Base-by-base conservation (phyloP, 2,888 invertebrate genomes). In the Cephus rjabovi region DNA sequence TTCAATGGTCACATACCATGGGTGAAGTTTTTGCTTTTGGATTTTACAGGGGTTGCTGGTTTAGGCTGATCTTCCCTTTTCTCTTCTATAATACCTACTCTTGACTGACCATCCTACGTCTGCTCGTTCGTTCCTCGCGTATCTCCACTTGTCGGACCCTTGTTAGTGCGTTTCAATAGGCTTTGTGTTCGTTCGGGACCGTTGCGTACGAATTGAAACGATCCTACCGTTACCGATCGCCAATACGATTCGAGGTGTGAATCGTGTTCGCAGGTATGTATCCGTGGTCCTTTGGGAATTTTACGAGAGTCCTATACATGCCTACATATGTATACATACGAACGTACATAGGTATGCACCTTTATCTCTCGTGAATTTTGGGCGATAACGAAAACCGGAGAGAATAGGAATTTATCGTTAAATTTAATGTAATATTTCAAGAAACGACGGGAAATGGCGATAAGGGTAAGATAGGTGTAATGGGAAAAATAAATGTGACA, bases 151-250 rank as follows among this genome's bases (percentile, higher is more conserved):
- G 82, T 83, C 84, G 79, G 82, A 85, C 87, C 84, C 85, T 88
- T 83, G 84, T 87, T 86, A 86, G 82, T 80, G 80, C 78, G 78
- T 86, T 83, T 84, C 85, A 83, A 85, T 86, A 84, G 84, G 77
- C 81, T 77, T 82, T 78, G 78, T 77, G 79, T 78, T 75, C 76
- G 78, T 70, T 74, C 74, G 78, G 73, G 77, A 80, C 37, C 73
- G 77, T 33, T 34, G 71, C 71, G 71, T 71, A 6, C 34, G 34
- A 71, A 71, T 31, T 71, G 71, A 71, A 71, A 71, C 31, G 71
- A 34, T 12, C 31, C 33, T 33, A 1, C 31, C 6, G 56, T 23
- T 56, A 56, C 23, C 56, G 56, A 56, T 56, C 56, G 23, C 23
- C 23, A 6, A 56, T 56, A 56, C 23, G 56, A 56, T 9, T 23